Percentiles rank a stretch among this genome's conserved stretches.
Evolutionary conservation across 2,113 vertebrate species (phyloP).

Genomic region (Pionites leucogaster): DNA sequence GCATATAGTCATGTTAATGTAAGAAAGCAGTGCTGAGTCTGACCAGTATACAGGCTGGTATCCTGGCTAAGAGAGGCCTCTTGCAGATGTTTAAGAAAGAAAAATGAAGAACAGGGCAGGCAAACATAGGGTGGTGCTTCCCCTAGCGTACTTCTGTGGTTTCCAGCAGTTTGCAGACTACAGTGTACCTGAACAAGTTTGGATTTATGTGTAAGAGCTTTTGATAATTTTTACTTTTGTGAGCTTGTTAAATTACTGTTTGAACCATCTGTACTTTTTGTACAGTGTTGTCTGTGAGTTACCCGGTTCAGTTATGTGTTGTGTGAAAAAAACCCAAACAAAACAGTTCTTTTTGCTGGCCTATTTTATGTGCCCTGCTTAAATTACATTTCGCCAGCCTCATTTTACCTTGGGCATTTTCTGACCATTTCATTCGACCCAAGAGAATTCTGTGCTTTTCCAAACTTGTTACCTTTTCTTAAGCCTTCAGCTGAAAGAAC

Average conservation of each 20-base stretch:
- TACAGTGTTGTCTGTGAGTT: not conserved
- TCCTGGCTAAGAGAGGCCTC: not conserved
- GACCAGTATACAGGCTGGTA: not conserved
- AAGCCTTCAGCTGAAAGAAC: not conserved
- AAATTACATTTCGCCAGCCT: not conserved
- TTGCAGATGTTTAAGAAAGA: not conserved
- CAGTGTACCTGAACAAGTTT: not conserved
- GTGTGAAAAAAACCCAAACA: not conserved
- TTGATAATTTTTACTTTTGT: not conserved
- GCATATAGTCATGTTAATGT: not conserved
- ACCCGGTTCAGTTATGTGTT: not conserved
- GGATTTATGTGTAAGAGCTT: not conserved
- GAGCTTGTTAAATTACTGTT: not conserved
- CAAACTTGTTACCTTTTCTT: not conserved
- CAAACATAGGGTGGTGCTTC: not conserved
- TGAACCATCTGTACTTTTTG: not conserved
- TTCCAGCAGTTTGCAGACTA: not conserved
- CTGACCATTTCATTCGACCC: not conserved
- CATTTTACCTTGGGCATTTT: not conserved
- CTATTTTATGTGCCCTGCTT: not conserved
- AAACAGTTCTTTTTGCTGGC: not conserved
- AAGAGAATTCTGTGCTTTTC: not conserved
- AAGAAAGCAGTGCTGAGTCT: not conserved
- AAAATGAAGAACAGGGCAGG: not conserved
- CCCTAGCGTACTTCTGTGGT: not conserved